Percentiles rank a stretch among this genome's conserved stretches.
phyloP scores from a whole-genome alignment of 2,888 invertebrate species.

The Dexiosoma caninum region DNA sequence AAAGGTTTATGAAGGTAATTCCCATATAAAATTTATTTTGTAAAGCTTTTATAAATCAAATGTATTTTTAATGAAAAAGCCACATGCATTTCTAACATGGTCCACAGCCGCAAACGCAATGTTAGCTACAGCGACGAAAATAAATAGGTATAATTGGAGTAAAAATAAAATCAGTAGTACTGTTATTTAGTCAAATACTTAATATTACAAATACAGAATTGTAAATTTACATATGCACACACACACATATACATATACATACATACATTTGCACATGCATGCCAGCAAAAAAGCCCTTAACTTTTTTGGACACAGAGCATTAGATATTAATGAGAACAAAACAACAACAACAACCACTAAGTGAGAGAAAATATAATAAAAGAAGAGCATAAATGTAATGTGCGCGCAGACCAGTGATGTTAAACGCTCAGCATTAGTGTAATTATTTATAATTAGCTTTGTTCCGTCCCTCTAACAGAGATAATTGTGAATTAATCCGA shows the following conservation, averaged over 20 bases:
- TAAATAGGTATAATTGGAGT: background rate
- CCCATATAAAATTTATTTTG: no score
- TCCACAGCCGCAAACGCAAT: conserved; percentile 16
- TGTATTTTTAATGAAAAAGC: background rate
- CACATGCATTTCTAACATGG: background rate
- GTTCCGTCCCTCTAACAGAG: no score
- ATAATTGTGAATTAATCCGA: no score
- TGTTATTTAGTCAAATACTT: conserved; percentile 7
- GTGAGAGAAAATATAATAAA: background rate
- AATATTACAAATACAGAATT: background rate
- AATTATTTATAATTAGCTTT: no score
- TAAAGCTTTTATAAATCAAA: no score
- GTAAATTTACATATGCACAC: background rate
- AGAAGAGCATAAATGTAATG: background rate
- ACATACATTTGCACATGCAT: background rate
- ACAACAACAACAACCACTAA: background rate
- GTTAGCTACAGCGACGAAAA: conserved; percentile 26
- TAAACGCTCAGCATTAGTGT: no score
- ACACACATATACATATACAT: background rate
- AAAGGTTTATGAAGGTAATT: no score
- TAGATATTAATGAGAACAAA: background rate
- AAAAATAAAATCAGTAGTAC: background rate
- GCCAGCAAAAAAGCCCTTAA: background rate
- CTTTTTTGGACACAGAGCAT: background rate
- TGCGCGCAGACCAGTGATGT: conserved; percentile 32